Evolutionary conservation across 1,140 invertebrate species (phyloP).

Genomic region (Diorhabda elongata): DNA sequence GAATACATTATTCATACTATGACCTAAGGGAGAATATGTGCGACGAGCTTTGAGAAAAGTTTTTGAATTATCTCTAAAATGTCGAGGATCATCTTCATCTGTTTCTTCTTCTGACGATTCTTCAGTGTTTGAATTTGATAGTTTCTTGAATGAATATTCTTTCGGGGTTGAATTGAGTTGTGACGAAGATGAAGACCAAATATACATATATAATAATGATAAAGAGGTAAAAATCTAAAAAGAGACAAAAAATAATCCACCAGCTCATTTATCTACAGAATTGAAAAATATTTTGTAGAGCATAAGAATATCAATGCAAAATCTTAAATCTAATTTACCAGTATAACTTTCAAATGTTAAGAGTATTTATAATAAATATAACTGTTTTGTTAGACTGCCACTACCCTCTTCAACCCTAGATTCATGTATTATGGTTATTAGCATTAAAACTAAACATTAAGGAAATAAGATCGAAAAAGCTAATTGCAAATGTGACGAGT

Average conservation of each 20-base stretch:
- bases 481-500: too few species aligned
- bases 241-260: background rate
- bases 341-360: too few species aligned
- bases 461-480: too few species aligned
- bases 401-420: too few species aligned
- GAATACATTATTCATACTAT: slow-evolving; percentile 1
- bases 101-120: slow-evolving; percentile 14
- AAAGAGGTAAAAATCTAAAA: slow-evolving; percentile 13
- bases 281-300: too few species aligned
- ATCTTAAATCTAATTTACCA: too few species aligned
- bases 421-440: too few species aligned
- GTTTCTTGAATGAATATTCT: slow-evolving; percentile 15
- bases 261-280: too few species aligned
- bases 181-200: background rate
- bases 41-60: background rate
- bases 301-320: too few species aligned
- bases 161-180: background rate
- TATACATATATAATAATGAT: slow-evolving; percentile 1
- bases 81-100: background rate
- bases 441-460: too few species aligned
- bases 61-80: background rate
- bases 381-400: too few species aligned
- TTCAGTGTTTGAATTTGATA: background rate
- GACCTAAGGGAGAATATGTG: background rate
- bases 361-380: too few species aligned